phyloP scores from a whole-genome alignment of 2,888 invertebrate genomes.

The Caenorhabditis virilis region DNA sequence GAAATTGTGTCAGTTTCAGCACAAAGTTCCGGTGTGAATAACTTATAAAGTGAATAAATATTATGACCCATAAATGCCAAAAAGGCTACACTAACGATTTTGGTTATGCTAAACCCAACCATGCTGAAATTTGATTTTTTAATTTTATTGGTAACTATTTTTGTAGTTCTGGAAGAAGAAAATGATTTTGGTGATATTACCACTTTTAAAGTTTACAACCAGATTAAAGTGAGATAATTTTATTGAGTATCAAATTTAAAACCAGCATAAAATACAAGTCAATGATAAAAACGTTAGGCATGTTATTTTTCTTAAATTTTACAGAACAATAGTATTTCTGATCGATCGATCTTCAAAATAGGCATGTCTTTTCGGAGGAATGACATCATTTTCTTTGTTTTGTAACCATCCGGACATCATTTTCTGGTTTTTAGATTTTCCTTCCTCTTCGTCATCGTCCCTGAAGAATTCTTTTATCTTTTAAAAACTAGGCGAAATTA shows the following conservation, averaged over 20 bases:
- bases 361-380: conserved; percentile 31
- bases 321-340: conserved; percentile 27
- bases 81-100: conserved; percentile 69
- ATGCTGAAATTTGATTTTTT: conserved; percentile 1
- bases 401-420: conserved; percentile 36
- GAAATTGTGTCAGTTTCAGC: conserved; percentile 8
- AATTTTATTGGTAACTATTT: too few species aligned
- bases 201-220: too few species aligned
- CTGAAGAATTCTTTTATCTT: conserved; percentile 6
- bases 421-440: conserved; percentile 21
- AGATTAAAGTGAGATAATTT: too few species aligned
- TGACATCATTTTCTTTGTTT: conserved; percentile 13
- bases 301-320: too few species aligned
- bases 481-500: neutral
- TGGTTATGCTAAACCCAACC: conserved; percentile 46
- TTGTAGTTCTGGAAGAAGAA: too few species aligned
- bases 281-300: too few species aligned
- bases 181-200: too few species aligned
- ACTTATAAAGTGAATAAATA: conserved; percentile 70
- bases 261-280: too few species aligned
- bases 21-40: conserved; percentile 69
- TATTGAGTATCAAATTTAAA: conserved; percentile 10
- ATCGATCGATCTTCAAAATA: conserved; percentile 48
- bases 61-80: conserved; percentile 71
- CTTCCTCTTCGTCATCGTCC: conserved; percentile 60